Evolutionary conservation across 2,113 vertebrate species (phyloP).

Genomic region (Xenus cinereus): DNA sequence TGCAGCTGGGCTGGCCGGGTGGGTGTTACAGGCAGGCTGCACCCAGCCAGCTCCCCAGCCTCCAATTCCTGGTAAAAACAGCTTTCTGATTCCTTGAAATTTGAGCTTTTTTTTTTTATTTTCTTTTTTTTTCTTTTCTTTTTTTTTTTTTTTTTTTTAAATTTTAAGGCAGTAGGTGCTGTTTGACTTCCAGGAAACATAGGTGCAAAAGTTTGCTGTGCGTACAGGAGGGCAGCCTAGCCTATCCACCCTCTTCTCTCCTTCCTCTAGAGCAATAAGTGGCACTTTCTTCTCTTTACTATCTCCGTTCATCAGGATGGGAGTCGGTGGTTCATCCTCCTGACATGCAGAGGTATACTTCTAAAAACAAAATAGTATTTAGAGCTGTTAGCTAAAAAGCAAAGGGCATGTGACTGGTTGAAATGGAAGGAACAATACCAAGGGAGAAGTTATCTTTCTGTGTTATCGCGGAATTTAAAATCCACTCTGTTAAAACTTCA

Average conservation of each 20-base stretch:
- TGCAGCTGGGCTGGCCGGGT: conserved; percentile 60
- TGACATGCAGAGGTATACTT: neutral
- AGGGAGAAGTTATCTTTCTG: neutral
- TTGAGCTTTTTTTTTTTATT: neutral
- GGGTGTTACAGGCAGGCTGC: conserved; percentile 3
- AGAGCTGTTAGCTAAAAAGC: neutral
- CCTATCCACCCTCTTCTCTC: neutral
- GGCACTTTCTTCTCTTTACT: neutral
- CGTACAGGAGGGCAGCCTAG: neutral
- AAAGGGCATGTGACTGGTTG: neutral
- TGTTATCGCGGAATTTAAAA: neutral
- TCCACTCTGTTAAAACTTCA: neutral
- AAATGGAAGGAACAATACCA: neutral
- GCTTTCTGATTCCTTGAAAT: neutral
- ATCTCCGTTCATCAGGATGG: neutral
- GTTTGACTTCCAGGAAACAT: neutral
- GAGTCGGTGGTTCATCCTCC: neutral
- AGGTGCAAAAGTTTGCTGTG: neutral
- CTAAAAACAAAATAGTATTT: neutral
- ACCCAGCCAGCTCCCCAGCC: neutral
- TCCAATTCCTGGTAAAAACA: neutral
- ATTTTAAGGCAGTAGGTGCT: neutral
- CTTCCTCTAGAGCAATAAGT: neutral
- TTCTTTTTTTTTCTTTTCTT: neutral
- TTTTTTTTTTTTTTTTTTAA: neutral